Percentiles rank a stretch among this genome's conserved stretches.
Conservation (phyloP, 2,797 vertebrate genomes). For the Mallotus villosus region DNA sequence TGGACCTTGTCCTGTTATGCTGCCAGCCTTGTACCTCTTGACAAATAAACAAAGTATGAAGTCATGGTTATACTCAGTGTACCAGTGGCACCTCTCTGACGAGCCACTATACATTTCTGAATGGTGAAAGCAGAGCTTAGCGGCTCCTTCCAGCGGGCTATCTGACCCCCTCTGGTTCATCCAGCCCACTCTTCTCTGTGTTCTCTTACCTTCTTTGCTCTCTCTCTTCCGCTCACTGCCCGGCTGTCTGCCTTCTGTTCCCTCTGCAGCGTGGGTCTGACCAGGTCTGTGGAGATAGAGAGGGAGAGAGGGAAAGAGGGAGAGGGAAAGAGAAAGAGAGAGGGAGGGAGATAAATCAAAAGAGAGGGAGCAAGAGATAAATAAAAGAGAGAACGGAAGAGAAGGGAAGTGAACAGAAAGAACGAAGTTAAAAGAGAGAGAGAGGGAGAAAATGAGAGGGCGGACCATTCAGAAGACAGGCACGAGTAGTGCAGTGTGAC, state of each 20-base stretch:
- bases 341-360: not conserved
- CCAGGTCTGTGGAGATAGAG: constrained; percentile 37
- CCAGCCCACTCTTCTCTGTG: constrained; percentile 5
- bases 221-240: constrained; percentile 47
- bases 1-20: not conserved
- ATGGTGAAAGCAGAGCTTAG: too few species aligned
- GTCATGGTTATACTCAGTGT: too few species aligned
- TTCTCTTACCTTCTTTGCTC: constrained; percentile 60
- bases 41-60: too few species aligned
- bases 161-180: not conserved
- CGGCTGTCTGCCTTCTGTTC: constrained; percentile 46
- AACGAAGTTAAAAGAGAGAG: not conserved
- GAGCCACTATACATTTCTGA: too few species aligned
- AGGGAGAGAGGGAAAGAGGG: constrained; percentile 4
- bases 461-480: constrained; percentile 9
- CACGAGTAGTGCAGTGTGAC: constrained; percentile 9
- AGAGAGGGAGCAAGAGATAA: not conserved
- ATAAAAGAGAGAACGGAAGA: constrained; percentile 14
- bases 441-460: constrained; percentile 16
- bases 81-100: too few species aligned
- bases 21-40: not conserved
- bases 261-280: constrained; percentile 47
- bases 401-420: constrained; percentile 16
- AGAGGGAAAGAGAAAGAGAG: constrained; percentile 6
- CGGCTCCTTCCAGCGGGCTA: too few species aligned